Evolutionary conservation across 2,888 invertebrate genomes (phyloP).

Genomic region (Alloscopus bannaensis): DNA sequence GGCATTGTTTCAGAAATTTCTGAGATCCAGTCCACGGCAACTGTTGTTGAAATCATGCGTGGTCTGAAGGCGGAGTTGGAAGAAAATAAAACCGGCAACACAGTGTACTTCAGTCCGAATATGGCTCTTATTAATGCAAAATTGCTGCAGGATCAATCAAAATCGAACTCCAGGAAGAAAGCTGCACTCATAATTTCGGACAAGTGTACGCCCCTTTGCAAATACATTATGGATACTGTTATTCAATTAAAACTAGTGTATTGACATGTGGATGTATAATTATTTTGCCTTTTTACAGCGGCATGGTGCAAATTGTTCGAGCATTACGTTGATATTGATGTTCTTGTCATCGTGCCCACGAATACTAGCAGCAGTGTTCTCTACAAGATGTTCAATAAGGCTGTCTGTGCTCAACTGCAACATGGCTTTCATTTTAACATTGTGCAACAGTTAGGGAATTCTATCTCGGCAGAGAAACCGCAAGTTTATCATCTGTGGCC

Average conservation of each 20-base stretch:
- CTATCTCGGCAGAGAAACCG: conserved; percentile 76
- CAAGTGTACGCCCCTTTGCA: conserved; percentile 26
- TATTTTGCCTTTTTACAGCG: conserved; percentile 59
- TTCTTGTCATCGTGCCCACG: conserved; percentile 66
- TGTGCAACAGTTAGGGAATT: conserved; percentile 69
- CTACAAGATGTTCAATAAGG: conserved; percentile 68
- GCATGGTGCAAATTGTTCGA: conserved; percentile 71
- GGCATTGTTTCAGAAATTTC: conserved; percentile 40
- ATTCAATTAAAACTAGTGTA: no score
- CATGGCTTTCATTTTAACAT: conserved; percentile 70
- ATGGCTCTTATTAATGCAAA: conserved; percentile 58
- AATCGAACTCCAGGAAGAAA: conserved; percentile 55
- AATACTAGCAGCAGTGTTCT: conserved; percentile 47
- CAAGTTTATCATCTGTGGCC: conserved; percentile 86
- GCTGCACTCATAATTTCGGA: conserved; percentile 65
- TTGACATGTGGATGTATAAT: conserved; percentile 7
- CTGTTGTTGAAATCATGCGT: conserved; percentile 32
- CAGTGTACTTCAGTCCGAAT: conserved; percentile 64
- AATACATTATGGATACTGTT: background rate
- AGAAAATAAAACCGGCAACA: conserved; percentile 20
- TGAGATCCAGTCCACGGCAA: conserved; percentile 22
- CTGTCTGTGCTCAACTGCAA: conserved; percentile 68
- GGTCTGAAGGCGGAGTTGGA: conserved; percentile 37
- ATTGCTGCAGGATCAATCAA: conserved; percentile 70
- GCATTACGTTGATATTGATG: conserved; percentile 70